phyloP scores from a whole-genome alignment of 2,888 invertebrate genomes.

The Drosophila maculinotata region DNA sequence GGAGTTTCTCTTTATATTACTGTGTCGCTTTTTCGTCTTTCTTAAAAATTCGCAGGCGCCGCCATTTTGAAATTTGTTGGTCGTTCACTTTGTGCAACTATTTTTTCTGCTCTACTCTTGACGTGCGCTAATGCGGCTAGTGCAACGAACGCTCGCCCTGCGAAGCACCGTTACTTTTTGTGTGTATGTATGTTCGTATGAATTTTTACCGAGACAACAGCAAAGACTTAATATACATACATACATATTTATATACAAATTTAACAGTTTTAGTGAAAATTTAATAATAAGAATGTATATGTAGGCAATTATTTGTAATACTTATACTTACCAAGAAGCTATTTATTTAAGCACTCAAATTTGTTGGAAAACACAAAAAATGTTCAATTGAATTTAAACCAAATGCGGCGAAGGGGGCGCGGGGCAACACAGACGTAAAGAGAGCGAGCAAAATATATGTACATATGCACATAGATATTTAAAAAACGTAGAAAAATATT shows the following conservation, averaged over 20 bases:
- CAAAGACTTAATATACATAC: constrained; percentile 1
- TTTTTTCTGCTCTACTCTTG: constrained; percentile 15
- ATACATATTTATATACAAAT: not conserved
- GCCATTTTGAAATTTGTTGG: constrained; percentile 54
- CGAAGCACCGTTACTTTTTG: constrained; percentile 48
- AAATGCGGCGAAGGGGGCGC: constrained; percentile 12
- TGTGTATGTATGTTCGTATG: constrained; percentile 1
- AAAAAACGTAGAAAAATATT: constrained; percentile 56
- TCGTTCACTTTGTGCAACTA: constrained; percentile 51
- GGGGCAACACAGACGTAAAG: constrained; percentile 39
- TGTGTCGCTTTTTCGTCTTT: constrained; percentile 6
- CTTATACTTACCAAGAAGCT: constrained; percentile 21
- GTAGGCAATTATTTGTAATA: no score
- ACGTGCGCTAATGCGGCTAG: constrained; percentile 15
- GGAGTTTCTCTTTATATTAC: constrained; percentile 3
- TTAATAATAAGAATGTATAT: not conserved
- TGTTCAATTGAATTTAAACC: constrained; percentile 11
- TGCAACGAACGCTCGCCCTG: constrained; percentile 52
- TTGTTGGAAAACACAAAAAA: constrained; percentile 16
- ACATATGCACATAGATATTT: constrained; percentile 51
- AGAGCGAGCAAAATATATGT: constrained; percentile 33
- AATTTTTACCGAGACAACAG: not conserved
- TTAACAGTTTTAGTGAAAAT: not conserved
- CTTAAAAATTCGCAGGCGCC: constrained; percentile 13
- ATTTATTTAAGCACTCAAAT: constrained; percentile 16